Evolutionary conservation across 2,888 invertebrate species (phyloP), one percentile per base, ranked within the genome.

Genomic region (Acanthosepion esculentum): DNA sequence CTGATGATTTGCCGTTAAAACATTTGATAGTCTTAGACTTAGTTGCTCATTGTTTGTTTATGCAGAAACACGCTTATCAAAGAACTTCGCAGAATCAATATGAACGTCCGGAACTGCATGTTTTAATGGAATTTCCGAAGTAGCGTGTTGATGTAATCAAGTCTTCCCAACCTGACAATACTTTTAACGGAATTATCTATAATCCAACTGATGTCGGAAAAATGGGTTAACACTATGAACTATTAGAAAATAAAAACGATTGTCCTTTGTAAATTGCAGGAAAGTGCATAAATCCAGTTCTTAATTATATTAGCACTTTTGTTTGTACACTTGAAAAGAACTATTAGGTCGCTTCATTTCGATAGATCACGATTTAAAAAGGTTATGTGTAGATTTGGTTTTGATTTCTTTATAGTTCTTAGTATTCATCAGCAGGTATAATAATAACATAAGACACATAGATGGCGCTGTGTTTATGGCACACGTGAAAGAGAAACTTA

Each of bases 61-160:
- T 33, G 18, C 12, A 78, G 78, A 78, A n/a, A 78, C 5, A 23
- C 78, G 10, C 15, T 78, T n/a, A 78, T n/a, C 78, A 78, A 78
- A 78, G 78, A n/a, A 78, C 12, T 78, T 33, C 12, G 78, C 15
- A 10, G n/a, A 78, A 78, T 78, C 78, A n/a, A 78, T 78, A 78
- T 33, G n/a, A n/a, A 78, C 78, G n/a, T n/a, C 78, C 78, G 78
- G 78, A 78, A 78, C n/a, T n/a, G 33, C n/a, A 78, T 78, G 78
- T 78, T 78, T 41, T 78, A 78, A 78, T 78, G 78, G 78, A 78
- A 78, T 78, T 78, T n/a, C 78, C 78, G 78, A 78, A n/a, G n/a
- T 10, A n/a, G n/a, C 78, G 78, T 4, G n/a, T 78, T 3, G n/a
- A n/a, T 33, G n/a, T 78, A 15, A n/a, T 78, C 15, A 78, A n/a